Base-by-base conservation (phyloP, 1,140 invertebrate species). In the Drosophila baimaii region DNA sequence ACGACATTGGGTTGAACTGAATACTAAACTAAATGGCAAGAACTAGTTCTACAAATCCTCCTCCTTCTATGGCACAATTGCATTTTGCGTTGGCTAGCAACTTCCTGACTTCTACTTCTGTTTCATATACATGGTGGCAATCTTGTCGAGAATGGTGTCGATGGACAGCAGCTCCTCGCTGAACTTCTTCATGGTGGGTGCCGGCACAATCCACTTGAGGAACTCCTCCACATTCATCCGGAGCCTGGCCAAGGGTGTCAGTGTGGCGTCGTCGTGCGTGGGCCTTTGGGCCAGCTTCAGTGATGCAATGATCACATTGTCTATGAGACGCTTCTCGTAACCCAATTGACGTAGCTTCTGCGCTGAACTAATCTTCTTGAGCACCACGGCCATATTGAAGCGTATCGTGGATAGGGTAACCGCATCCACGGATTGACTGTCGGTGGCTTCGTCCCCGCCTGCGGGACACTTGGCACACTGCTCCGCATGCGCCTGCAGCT, bases 311-410 rank as follows among this genome's bases (percentile, higher is more conserved):
- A 97, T 93, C n/a, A 97, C 95, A 54, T 97, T 95, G 84, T 97
- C 96, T 68, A 97, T 96, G 5, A 97, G 93, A 73, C 95, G 93
- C 90, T 96, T 96, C 70, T 97, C 96, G 56, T 95, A 96, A 73
- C 96, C 96, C 77, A 97, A 92, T 76, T 95, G 95, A 43, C 95
- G 94, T 10, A 97, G 93, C 78, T 95, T 94, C 72, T 95, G 94
- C 43, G 95, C 94, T n/a, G 95, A 95, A 13, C 96, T 96, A 57
- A 97, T 97, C 80, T 96, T 95, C 65, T 96, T 96, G 2, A 97
- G 90, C 15, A 97, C 93, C 25, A 97, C 94, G 2, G 96, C 96
- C 51, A 97, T 92, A 5, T 97, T 93, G 59, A 96, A 93, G 54
- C 96, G 93, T 94, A 97, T 96, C 64, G 94, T 95, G 43, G 96